Conservation (phyloP, 2,113 vertebrate species). For the Labeo rohita region DNA sequence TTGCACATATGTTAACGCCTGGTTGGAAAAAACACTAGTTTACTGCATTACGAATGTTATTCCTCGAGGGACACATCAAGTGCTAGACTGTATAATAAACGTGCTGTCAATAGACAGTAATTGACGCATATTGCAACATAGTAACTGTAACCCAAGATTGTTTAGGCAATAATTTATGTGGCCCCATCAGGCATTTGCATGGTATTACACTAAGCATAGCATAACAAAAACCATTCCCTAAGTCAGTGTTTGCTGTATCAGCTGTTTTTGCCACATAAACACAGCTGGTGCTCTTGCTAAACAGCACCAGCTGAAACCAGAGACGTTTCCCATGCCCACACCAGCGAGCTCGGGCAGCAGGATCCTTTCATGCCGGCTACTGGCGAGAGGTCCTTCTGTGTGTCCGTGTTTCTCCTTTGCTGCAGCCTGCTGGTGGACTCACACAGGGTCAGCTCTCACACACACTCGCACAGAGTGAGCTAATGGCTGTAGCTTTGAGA, state of each 20-base stretch:
- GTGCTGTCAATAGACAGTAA: conserved; percentile 31
- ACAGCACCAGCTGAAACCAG: conserved; percentile 18
- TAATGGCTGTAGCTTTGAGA: conserved; percentile 62
- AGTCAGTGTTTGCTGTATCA: conserved; percentile 15
- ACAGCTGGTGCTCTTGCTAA: conserved; percentile 30
- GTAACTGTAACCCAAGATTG: not conserved
- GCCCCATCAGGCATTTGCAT: not conserved
- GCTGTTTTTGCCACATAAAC: conserved; percentile 32
- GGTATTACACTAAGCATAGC: conserved; percentile 7
- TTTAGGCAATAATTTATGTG: conserved; percentile 23
- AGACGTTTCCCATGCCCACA: conserved; percentile 14
- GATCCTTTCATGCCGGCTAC: not conserved
- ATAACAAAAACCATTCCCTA: not conserved
- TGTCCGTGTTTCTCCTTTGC: conserved; percentile 36
- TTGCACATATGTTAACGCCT: not conserved
- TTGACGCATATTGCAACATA: not conserved
- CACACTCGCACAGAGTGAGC: conserved; percentile 22
- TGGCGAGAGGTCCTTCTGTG: conserved; percentile 6
- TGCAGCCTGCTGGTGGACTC: conserved; percentile 62
- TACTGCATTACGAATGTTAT: conserved; percentile 46
- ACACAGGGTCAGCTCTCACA: conserved; percentile 44
- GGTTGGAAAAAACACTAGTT: conserved; percentile 24
- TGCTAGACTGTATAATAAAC: conserved; percentile 49
- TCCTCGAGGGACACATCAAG: conserved; percentile 40
- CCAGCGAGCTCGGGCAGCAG: conserved; percentile 5